These are phyloP conservation scores for Galeruca laticollis DNA, from an alignment of 2,888 invertebrate genomes.

Conservation along the genomic window DNA sequence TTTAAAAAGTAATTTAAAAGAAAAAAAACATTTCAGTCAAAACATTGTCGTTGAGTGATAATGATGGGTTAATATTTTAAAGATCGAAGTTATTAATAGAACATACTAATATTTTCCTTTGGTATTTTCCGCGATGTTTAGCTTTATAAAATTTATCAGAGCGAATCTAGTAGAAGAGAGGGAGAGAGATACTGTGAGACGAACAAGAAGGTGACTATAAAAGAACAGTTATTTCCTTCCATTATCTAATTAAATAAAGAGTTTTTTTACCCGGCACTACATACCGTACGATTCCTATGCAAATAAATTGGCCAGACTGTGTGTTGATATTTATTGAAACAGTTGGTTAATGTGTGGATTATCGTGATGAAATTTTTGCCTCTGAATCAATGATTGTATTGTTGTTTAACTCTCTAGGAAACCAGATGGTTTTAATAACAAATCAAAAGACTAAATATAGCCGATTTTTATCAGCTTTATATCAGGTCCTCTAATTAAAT, in stretches of 20 bases:
- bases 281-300: neutral
- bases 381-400: neutral
- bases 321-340: neutral
- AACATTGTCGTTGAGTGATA: neutral
- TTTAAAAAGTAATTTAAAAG: neutral
- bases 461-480: no score
- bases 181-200: neutral
- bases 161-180: neutral
- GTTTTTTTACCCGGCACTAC: neutral
- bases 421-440: no score
- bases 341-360: neutral
- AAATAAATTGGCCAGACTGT: conserved; percentile 2
- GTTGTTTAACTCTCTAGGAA: neutral
- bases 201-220: neutral
- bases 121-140: conserved; percentile 2
- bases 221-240: neutral
- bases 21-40: neutral
- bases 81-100: neutral
- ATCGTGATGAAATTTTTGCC: neutral
- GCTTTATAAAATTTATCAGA: conserved; percentile 11
- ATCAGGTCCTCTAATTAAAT: no score
- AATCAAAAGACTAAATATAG: no score
- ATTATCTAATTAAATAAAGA: conserved; percentile 18
- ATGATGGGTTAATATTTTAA: neutral
- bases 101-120: neutral